These are phyloP conservation scores for Acrocephalus arundinaceus DNA, from an alignment of 2,113 vertebrate species.

Conservation along the genomic window DNA sequence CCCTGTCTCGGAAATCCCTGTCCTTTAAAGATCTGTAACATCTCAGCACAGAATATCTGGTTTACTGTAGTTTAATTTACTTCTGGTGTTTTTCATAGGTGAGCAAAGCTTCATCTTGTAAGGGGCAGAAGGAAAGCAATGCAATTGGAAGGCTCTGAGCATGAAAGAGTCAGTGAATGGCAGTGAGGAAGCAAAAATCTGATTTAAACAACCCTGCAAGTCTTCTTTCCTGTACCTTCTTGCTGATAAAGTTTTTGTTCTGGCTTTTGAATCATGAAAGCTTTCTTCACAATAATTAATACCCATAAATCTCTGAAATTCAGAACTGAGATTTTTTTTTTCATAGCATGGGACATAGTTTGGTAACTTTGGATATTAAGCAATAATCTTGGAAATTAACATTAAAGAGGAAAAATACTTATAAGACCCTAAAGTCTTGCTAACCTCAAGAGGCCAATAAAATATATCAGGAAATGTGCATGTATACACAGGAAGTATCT, in stretches of 20 bases:
- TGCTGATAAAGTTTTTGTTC: not conserved
- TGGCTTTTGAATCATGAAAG: not conserved
- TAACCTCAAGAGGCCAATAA: not conserved
- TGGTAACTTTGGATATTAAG: not conserved
- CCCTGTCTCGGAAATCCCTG: not conserved
- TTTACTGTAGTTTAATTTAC: not conserved
- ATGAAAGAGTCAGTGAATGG: not conserved
- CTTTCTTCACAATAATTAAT: not conserved
- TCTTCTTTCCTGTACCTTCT: not conserved
- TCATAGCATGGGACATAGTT: not conserved
- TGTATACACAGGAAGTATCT: not conserved
- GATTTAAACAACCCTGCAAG: not conserved
- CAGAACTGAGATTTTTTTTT: not conserved
- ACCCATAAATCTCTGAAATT: not conserved
- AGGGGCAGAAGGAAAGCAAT: not conserved
- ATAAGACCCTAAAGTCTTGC: not conserved
- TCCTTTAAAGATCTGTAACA: not conserved
- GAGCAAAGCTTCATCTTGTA: not conserved
- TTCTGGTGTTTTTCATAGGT: not conserved
- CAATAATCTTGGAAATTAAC: not conserved
- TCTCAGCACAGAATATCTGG: not conserved
- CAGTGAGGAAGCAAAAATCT: not conserved
- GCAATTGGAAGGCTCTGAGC: not conserved
- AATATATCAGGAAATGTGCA: not conserved
- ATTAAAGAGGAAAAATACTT: not conserved